These are phyloP conservation scores for Rhyzopertha dominica DNA, from an alignment of 1,140 invertebrate species.

Conservation along the genomic window DNA sequence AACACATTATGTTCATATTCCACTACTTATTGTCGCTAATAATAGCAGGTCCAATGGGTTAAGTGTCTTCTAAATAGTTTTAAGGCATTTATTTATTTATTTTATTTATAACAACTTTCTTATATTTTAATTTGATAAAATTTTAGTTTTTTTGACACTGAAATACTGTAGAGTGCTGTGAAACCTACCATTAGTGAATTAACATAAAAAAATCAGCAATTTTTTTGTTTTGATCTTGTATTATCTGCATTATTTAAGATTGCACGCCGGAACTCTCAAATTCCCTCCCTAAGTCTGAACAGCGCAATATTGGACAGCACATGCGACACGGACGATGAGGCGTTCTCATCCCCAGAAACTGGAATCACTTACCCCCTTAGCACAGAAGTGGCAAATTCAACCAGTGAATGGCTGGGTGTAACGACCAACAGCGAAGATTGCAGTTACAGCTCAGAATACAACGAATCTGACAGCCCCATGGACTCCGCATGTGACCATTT, in stretches of 20 bases:
- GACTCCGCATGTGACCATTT: slow-evolving; percentile 54
- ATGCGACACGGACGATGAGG: slow-evolving; percentile 33
- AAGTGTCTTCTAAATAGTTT: too few species aligned
- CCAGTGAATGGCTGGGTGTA: slow-evolving; percentile 75
- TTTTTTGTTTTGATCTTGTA: too few species aligned
- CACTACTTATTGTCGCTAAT: too few species aligned
- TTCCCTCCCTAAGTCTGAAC: slow-evolving; percentile 19
- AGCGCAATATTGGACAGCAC: slow-evolving; percentile 24
- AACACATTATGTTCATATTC: too few species aligned
- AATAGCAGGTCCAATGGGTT: too few species aligned
- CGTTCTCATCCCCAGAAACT: slow-evolving; percentile 41
- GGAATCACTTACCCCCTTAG: slow-evolving; percentile 38
- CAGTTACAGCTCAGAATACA: slow-evolving; percentile 72
- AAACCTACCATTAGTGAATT: slow-evolving; percentile 1
- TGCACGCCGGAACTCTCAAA: slow-evolving; percentile 13
- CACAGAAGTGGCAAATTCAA: slow-evolving; percentile 59
- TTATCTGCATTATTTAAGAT: slow-evolving; percentile 12
- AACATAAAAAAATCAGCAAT: not conserved
- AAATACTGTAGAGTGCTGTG: too few species aligned
- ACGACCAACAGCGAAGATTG: slow-evolving; percentile 83
- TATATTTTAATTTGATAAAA: too few species aligned
- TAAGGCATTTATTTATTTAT: too few species aligned
- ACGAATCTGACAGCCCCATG: slow-evolving; percentile 53
- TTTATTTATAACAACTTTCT: too few species aligned
- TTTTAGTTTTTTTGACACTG: too few species aligned